Base-by-base conservation (phyloP, 2,797 vertebrate species). In the Nothura maculosa region DNA sequence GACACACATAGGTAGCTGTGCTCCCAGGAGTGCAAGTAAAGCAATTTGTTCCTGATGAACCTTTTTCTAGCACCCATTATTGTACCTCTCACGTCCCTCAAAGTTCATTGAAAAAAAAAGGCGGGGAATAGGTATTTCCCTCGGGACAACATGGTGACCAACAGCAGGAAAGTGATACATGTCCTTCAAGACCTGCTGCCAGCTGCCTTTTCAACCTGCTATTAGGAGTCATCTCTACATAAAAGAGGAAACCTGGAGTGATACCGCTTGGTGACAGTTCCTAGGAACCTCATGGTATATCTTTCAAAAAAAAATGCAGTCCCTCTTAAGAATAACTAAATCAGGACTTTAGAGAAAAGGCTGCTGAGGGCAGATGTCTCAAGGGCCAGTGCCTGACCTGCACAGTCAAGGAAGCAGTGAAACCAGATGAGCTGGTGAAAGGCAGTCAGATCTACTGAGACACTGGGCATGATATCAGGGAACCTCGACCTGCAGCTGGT, bases 251-350 rank as follows among this genome's bases (percentile, higher is more conserved):
- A 25, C 14, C 0, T 21, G 50, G 13, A 30, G 34, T 19, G 38
- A 43, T 6, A 14, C 3, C 8, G 32, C 4, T 5, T 27, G 14
- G 48, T 27, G 42, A 8, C 57, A 27, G 10, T 4, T 85, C 75
- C 43, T 25, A 0, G 0, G 24, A 10, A 67, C 10, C 4, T 66
- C 40, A 17, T 7, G 34, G 38, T 14, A 62, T 50, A 52, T 20
- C 6, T 60, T 45, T 30, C 43, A 18, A 17, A 68, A 32, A 32
- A 11, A 24, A 63, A 87, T 82, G 52, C 5, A 43, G 47, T 45
- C 32, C 27, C 19, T 75, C 27, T 58, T 14, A 30, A 76, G 6
- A 66, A 5, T 9, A 30, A 10, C 6, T n/a, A 64, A 55, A 40
- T 14, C 3, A 48, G n/a, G 34, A 6, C 25, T 11, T n/a, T 45